These are phyloP conservation scores for Ametastegia equiseti DNA, from an alignment of 2,888 invertebrate species.

Conservation along the genomic window DNA sequence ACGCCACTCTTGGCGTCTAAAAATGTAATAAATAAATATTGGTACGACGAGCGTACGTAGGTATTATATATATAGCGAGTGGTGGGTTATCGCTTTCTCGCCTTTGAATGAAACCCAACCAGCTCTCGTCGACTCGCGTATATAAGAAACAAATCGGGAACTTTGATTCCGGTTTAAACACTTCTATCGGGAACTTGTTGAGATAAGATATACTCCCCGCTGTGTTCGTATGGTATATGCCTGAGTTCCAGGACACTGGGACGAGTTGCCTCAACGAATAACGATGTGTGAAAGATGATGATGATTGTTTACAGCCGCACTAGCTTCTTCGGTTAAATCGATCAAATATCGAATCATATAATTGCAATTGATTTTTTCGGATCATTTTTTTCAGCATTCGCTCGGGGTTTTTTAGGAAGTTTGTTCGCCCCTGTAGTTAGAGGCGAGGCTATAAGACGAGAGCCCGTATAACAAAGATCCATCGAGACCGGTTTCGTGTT, in stretches of 20 bases:
- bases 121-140: slow-evolving; percentile 7
- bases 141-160: slow-evolving; percentile 27
- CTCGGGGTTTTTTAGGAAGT: neutral
- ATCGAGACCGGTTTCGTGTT: slow-evolving; percentile 74
- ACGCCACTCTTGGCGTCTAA: slow-evolving; percentile 2
- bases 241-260: slow-evolving; percentile 9
- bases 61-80: neutral
- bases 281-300: too few species aligned
- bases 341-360: too few species aligned
- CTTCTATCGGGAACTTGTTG: slow-evolving; percentile 31
- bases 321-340: neutral
- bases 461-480: slow-evolving; percentile 71
- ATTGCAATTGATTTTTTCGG: neutral
- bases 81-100: slow-evolving; percentile 27
- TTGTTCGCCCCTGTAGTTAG: slow-evolving; percentile 38
- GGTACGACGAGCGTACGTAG: neutral
- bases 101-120: slow-evolving; percentile 19
- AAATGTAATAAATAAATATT: neutral
- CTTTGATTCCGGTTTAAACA: slow-evolving; percentile 32
- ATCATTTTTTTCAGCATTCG: neutral
- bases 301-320: neutral
- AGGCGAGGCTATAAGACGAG: slow-evolving; percentile 51
- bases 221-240: neutral
- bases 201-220: slow-evolving; percentile 24
- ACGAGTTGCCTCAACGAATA: neutral